A percentile compares a stretch with the other conserved stretches of the same genome.
These are phyloP conservation scores for Eristalis arbustorum DNA, from an alignment of 2,888 invertebrate genomes.

Conservation along the genomic window DNA sequence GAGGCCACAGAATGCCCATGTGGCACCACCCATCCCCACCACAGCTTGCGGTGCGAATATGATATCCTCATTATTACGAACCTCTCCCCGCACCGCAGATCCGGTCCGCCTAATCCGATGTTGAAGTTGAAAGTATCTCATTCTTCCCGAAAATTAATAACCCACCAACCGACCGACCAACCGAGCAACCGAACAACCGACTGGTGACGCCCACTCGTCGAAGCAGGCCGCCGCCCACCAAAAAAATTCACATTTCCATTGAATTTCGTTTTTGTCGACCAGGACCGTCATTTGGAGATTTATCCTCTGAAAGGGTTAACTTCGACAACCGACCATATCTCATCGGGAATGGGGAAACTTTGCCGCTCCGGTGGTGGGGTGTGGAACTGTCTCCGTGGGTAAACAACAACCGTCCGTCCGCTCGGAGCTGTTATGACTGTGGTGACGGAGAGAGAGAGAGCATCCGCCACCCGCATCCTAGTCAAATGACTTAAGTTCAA, in stretches of 20 bases:
- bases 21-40: neutral
- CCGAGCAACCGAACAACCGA: too few relatives aligned
- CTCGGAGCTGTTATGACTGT: slow-evolving; percentile 3
- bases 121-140: slow-evolving; percentile 9
- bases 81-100: slow-evolving; percentile 20
- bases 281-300: slow-evolving; percentile 36
- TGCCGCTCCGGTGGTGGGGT: neutral
- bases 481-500: slow-evolving; percentile 33
- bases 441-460: neutral
- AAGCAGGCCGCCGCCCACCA: neutral
- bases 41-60: slow-evolving; percentile 24
- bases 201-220: neutral
- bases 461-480: neutral
- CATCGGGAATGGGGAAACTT: slow-evolving; percentile 42
- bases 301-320: slow-evolving; percentile 29
- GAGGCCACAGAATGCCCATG: slow-evolving; percentile 18
- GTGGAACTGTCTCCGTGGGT: slow-evolving; percentile 1
- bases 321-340: slow-evolving; percentile 49
- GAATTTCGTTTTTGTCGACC: slow-evolving; percentile 21
- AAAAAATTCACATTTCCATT: slow-evolving; percentile 28
- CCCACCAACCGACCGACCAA: slow-evolving; percentile 2
- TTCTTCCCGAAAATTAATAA: slow-evolving; percentile 29
- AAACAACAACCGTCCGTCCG: neutral
- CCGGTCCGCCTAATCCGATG: neutral
- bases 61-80: slow-evolving; percentile 32